Evolutionary conservation across 2,113 vertebrate species (phyloP).

Genomic region (Ibidorhyncha struthersii): DNA sequence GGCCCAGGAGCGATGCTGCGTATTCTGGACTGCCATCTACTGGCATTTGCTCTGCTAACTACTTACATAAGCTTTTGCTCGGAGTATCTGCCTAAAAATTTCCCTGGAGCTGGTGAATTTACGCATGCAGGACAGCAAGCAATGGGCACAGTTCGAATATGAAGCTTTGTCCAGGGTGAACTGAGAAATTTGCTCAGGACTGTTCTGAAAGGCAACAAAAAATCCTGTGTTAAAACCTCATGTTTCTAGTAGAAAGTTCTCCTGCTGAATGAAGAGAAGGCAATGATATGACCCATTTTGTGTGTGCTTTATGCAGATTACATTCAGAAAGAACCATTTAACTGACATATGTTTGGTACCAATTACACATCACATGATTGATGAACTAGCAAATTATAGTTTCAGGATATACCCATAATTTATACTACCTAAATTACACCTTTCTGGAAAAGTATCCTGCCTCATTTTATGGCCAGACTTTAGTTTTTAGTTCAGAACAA

Average conservation of each 20-base stretch:
- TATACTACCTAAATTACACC: not conserved
- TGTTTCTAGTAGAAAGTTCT: not conserved
- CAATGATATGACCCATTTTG: not conserved
- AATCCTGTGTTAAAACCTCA: not conserved
- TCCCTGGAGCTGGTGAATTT: not conserved
- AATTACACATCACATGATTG: not conserved
- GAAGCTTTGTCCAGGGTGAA: not conserved
- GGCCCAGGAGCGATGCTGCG: not conserved
- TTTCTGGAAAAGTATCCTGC: not conserved
- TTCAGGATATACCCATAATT: not conserved
- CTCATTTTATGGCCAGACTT: not conserved
- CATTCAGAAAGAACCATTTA: not conserved
- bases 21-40: conserved; percentile 63
- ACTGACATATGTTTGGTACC: not conserved
- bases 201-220: not conserved
- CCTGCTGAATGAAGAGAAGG: not conserved
- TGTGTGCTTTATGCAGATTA: not conserved
- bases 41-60: not conserved
- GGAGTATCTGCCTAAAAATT: not conserved
- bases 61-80: conserved; percentile 7
- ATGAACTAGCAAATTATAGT: not conserved
- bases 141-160: not conserved
- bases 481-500: not conserved
- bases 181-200: not conserved
- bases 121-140: not conserved